A percentile compares a stretch with the other conserved stretches of the same genome.
phyloP scores from a whole-genome alignment of 2,888 invertebrate species.

The Platerodrilus igneus region DNA sequence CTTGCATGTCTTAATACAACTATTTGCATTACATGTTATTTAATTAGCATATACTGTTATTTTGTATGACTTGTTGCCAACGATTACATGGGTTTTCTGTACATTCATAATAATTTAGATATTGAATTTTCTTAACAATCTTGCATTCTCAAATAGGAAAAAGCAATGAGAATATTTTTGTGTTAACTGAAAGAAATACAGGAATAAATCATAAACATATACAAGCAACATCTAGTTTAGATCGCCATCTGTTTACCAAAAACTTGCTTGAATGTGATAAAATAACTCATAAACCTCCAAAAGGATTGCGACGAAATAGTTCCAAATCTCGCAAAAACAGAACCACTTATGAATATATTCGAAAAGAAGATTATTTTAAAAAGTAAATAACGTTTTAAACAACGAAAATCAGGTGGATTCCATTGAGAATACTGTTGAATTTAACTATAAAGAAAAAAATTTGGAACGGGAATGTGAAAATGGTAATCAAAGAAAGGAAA shows the following conservation, averaged over 20 bases:
- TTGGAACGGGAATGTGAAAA: slow-evolving; percentile 43
- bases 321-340: slow-evolving; percentile 48
- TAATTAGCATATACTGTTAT: slow-evolving; percentile 13
- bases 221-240: slow-evolving; percentile 47
- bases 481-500: slow-evolving; percentile 20
- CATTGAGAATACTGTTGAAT: slow-evolving; percentile 42
- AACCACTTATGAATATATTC: slow-evolving; percentile 45
- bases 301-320: slow-evolving; percentile 64
- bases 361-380: slow-evolving; percentile 42
- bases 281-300: slow-evolving; percentile 71
- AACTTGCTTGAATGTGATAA: slow-evolving; percentile 42
- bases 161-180: slow-evolving; percentile 17
- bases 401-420: slow-evolving; percentile 29
- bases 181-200: slow-evolving; percentile 20
- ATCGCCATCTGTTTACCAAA: slow-evolving; percentile 46
- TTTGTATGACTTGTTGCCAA: too few species aligned
- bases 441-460: slow-evolving; percentile 45
- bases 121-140: too few species aligned
- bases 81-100: too few species aligned
- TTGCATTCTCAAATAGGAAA: slow-evolving; percentile 13
- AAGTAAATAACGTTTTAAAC: slow-evolving; percentile 27
- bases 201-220: slow-evolving; percentile 32
- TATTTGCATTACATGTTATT: too few species aligned
- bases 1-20: too few species aligned
- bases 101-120: too few species aligned